Evolutionary conservation across 2,797 vertebrate genomes (phyloP), one percentile per base, ranked within the genome.

Genomic region (Pseudochaenichthys georgianus): DNA sequence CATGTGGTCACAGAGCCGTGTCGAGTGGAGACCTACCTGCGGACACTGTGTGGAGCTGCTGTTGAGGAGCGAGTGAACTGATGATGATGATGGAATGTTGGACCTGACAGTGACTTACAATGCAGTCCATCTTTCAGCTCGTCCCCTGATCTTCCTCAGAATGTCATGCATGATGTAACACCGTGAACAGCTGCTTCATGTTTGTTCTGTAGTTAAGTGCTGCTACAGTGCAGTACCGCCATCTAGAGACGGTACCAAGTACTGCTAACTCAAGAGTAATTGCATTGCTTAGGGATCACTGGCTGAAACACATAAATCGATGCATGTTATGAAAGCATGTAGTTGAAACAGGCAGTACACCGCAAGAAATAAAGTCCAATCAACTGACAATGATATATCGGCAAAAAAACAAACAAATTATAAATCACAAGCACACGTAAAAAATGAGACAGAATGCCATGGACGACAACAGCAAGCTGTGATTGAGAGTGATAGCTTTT

Each of bases 401-500:
- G 58, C 58, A 76, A 75, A 79, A 74, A 21, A 47, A 70, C 3
- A 73, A 81, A 74, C 21, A 47, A 70, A 28, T 28, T 38, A 48
- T 7, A 75, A 82, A 66, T 41, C 11, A 87, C 59, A 83, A 67
- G 61, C 77, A 86, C 64, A 90, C 75, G 76, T 23, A 38, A 85
- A 61, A 79, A 81, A 91, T 85, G 85, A 88, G 61, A 88, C 73
- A 55, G 60, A 86, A 90, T 87, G 87, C 65, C 54, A 88, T 91
- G 89, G 87, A 90, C 84, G 92, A 93, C 70, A 92, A 82, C 81
- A 89, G 91, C 88, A 82, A 83, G 90, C 73, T 82, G 89, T 80
- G 87, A 93, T 88, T 87, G 87, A 93, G 94, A 38, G 34, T 38
- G 34, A 38, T 92, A 84, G 15, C 79, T 90, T 95, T 95, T 95